Evolutionary conservation across 2,888 invertebrate genomes (phyloP).

Genomic region (Hirtodrosophila duncani): DNA sequence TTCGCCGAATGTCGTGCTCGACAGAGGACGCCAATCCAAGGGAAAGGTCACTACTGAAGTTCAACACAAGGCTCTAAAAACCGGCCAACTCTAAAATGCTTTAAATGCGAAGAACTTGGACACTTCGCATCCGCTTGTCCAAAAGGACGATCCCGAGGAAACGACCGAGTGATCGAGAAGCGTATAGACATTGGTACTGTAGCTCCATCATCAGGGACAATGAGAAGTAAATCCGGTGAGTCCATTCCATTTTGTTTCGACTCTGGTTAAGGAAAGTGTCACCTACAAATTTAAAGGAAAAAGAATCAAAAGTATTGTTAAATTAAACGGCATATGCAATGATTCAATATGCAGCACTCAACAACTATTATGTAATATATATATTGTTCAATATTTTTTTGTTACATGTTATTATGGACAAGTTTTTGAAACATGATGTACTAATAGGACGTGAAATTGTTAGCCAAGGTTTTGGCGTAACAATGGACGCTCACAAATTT

Average conservation of each 20-base stretch:
- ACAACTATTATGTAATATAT: too few species aligned
- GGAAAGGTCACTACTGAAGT: conserved; percentile 3
- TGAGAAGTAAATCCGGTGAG: conserved; percentile 9
- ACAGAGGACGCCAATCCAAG: conserved; percentile 5
- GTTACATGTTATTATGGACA: conserved; percentile 9
- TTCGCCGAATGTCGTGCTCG: conserved; percentile 8
- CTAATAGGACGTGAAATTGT: conserved; percentile 19
- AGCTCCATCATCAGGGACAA: conserved; percentile 4
- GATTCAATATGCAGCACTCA: too few species aligned
- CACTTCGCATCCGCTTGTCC: conserved; percentile 9
- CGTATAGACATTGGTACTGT: conserved; percentile 1
- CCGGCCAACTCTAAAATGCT: background rate
- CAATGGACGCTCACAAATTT: conserved; percentile 9
- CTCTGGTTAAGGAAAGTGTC: too few species aligned
- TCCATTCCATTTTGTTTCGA: conserved; percentile 14
- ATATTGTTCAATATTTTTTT: too few species aligned
- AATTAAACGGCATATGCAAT: too few species aligned
- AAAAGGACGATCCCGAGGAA: conserved; percentile 2
- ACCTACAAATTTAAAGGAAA: too few species aligned
- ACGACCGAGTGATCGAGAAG: conserved; percentile 7
- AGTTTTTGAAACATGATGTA: conserved; percentile 17
- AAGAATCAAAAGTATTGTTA: too few species aligned
- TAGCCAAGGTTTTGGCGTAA: conserved; percentile 7
- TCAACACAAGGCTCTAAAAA: too few species aligned
- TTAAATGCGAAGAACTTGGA: background rate